Conservation (phyloP, 1,140 invertebrate species). For the Andrena cerasifolii region DNA sequence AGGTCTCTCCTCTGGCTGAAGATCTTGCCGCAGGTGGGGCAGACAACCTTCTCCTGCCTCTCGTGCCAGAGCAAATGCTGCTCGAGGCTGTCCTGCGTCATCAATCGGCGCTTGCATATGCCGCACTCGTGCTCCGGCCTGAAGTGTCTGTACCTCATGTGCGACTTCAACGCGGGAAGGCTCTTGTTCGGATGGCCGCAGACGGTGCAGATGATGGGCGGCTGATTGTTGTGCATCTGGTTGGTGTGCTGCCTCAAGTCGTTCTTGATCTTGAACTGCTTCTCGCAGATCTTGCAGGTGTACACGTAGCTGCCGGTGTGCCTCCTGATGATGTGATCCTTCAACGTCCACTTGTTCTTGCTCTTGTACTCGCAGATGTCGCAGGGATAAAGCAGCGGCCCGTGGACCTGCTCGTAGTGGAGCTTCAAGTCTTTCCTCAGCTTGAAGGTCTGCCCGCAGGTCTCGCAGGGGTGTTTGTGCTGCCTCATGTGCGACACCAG, state of each 20-base stretch:
- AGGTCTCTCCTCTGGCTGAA: constrained; percentile 83
- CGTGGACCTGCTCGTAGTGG: constrained; percentile 76
- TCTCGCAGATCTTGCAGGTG: constrained; percentile 71
- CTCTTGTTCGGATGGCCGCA: constrained; percentile 80
- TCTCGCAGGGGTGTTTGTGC: constrained; percentile 67
- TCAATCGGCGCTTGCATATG: constrained; percentile 79
- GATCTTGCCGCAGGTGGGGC: constrained; percentile 80
- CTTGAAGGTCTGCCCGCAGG: constrained; percentile 61
- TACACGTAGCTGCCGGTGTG: constrained; percentile 69
- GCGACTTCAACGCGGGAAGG: constrained; percentile 70
- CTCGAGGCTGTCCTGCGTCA: constrained; percentile 80
- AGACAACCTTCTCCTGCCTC: constrained; percentile 78
- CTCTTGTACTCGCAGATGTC: constrained; percentile 78
- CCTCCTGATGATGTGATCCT: constrained; percentile 81
- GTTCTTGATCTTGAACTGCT: constrained; percentile 75
- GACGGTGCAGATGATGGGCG: constrained; percentile 80
- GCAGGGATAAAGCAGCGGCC: constrained; percentile 55
- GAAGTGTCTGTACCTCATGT: constrained; percentile 70
- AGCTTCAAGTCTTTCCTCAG: constrained; percentile 55
- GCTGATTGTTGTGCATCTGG: constrained; percentile 53
- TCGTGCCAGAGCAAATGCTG: constrained; percentile 85
- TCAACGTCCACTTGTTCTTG: constrained; percentile 78
- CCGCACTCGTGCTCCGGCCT: constrained; percentile 66
- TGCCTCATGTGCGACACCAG: constrained; percentile 75
- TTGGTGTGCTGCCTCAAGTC: constrained; percentile 64